Evolutionary conservation across 2,888 invertebrate genomes (phyloP), one percentile per base, ranked within the genome.

Genomic region (Megaustenia siamemsis): DNA sequence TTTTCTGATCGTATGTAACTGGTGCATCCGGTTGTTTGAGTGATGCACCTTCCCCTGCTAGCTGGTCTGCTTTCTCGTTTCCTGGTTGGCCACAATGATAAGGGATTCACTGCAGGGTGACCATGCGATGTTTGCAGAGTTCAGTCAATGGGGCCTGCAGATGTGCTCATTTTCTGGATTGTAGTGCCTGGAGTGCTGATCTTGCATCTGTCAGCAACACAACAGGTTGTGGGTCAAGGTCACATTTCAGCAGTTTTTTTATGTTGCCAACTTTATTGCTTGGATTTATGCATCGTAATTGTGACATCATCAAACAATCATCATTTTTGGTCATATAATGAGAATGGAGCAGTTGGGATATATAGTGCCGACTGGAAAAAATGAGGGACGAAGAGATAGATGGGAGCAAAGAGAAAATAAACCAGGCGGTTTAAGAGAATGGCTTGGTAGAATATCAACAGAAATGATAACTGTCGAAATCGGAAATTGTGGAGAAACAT

Each of bases 271-370:
- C 38, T 40, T 68, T 21, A 68, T 68, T 38, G 38, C 68, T 21
- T 68, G 21, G 40, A 38, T 68, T 68, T 68, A 38, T 38, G 68
- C 68, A 68, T 68, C 68, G 40, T 68, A 68, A 24, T 68, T 68
- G 45, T n/a, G n/a, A n/a, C n/a, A n/a, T n/a, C n/a, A n/a, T n/a
- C n/a, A n/a, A n/a, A n/a, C n/a, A n/a, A n/a, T n/a, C n/a, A n/a
- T n/a, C n/a, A n/a, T n/a, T n/a, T n/a, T n/a, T n/a, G n/a, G n/a
- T n/a, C n/a, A n/a, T n/a, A n/a, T n/a, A n/a, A n/a, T n/a, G n/a
- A n/a, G n/a, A n/a, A n/a, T n/a, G n/a, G n/a, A n/a, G n/a, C n/a
- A n/a, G n/a, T n/a, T n/a, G n/a, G n/a, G n/a, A n/a, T n/a, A n/a
- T n/a, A n/a, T n/a, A n/a, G n/a, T n/a, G n/a, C n/a, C n/a, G n/a